Conservation (phyloP, 2,888 invertebrate genomes). For the Resseliella maxima region DNA sequence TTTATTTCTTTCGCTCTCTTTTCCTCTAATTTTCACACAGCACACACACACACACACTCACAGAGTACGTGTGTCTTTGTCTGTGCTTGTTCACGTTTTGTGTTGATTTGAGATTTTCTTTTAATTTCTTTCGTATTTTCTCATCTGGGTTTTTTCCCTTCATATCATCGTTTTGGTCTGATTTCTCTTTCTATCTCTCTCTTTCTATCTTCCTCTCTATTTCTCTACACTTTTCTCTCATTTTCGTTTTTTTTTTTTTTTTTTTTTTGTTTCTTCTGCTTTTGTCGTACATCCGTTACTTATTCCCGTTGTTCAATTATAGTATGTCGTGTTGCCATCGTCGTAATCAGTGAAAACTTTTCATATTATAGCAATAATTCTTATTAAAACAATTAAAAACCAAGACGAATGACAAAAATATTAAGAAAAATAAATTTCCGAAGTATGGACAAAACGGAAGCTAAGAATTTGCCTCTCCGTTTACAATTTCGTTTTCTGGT, state of each 20-base stretch:
- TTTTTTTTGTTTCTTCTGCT: background rate
- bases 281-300: slow-evolving; percentile 31
- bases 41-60: background rate
- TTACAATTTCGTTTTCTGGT: background rate
- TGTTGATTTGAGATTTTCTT: slow-evolving; percentile 45
- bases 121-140: slow-evolving; percentile 27
- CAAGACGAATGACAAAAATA: slow-evolving; percentile 33
- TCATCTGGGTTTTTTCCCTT: background rate
- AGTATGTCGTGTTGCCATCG: slow-evolving; percentile 25
- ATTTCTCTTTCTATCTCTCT: background rate
- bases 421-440: slow-evolving; percentile 1
- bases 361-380: slow-evolving; percentile 48
- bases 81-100: background rate
- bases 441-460: background rate
- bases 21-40: too few relatives aligned
- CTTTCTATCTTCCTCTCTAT: background rate
- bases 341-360: slow-evolving; percentile 49
- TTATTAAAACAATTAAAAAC: slow-evolving; percentile 44
- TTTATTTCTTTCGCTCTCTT: background rate
- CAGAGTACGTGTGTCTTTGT: background rate
- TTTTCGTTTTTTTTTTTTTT: background rate
- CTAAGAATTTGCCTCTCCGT: background rate
- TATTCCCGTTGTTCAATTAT: slow-evolving; percentile 42
- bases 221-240: background rate
- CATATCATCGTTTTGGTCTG: background rate